Evolutionary conservation across 2,888 invertebrate species (phyloP), one percentile per base, ranked within the genome.

Genomic region (Allygus modestus): DNA sequence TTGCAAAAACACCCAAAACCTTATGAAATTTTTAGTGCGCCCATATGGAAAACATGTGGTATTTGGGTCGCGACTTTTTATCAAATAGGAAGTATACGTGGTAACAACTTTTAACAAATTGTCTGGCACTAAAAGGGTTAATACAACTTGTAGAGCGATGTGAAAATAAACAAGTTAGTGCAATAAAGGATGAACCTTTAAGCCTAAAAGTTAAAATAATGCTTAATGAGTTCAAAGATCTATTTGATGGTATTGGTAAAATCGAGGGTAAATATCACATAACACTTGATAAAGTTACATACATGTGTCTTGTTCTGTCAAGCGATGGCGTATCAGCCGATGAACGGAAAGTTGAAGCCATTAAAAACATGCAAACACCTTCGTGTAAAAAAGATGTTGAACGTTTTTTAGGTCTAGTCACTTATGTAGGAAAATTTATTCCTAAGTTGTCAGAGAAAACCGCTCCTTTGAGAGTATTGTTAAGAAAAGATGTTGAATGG

Each of bases 391-490:
- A 87, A 85, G 88, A 87, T 15, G 51, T 89, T 1, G 86, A 88
- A 79, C 86, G 86, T 82, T 87, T 89, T 54, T 86, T 89, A 31
- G 89, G 89, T 9, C n/a, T 88, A 41, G 26, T n/a, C n/a, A n/a
- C n/a, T n/a, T n/a, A n/a, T n/a, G n/a, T n/a, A n/a, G n/a, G n/a
- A n/a, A n/a, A n/a, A n/a, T n/a, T n/a, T n/a, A n/a, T n/a, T n/a
- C n/a, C n/a, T n/a, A n/a, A n/a, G n/a, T n/a, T n/a, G n/a, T n/a
- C n/a, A n/a, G n/a, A n/a, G n/a, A n/a, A n/a, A n/a, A n/a, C n/a
- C n/a, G n/a, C n/a, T n/a, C n/a, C 85, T 86, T 84, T 89, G 37
- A 69, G 69, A 37, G 37, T 37, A 37, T 37, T 69, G 54, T 51
- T 87, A 23, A 86, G 86, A 82, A 88, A 88, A 37, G 81, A 86